Percentiles rank a stretch among this genome's conserved stretches.
Evolutionary conservation across 2,113 vertebrate genomes (phyloP).

Genomic region (Bos javanicus): DNA sequence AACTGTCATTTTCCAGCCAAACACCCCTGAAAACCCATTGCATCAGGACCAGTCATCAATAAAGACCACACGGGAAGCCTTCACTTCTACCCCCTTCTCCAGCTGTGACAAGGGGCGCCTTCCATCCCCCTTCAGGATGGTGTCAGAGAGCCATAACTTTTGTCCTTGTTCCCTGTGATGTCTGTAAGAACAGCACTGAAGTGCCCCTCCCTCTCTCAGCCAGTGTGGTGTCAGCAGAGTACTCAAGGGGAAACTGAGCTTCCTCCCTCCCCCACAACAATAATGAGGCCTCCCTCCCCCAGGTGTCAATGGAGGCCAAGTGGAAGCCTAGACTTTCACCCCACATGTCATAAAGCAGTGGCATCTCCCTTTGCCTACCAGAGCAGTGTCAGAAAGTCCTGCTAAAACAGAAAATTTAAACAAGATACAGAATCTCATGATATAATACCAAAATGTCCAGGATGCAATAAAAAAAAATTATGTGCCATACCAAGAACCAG

Average conservation of each 20-base stretch:
- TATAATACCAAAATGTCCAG: background rate
- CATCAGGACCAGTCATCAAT: no score
- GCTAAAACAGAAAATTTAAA: background rate
- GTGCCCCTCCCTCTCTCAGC: background rate
- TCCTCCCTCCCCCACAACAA: background rate
- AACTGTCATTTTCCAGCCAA: background rate
- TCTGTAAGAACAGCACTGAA: background rate
- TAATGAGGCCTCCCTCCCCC: background rate
- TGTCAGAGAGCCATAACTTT: background rate
- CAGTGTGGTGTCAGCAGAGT: background rate
- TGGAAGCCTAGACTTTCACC: background rate
- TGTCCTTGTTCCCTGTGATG: background rate
- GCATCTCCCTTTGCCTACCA: background rate
- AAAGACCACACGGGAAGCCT: background rate
- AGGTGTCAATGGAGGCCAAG: background rate
- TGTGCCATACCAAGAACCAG: background rate
- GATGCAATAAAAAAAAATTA: background rate
- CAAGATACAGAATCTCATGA: background rate
- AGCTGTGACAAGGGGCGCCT: background rate
- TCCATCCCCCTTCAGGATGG: no score
- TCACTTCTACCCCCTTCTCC: background rate
- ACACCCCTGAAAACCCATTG: background rate
- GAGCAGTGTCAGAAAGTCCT: background rate
- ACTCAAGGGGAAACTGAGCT: background rate
- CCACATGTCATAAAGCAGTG: background rate